phyloP scores from a whole-genome alignment of 2,797 vertebrate genomes.

The Alca torda region DNA sequence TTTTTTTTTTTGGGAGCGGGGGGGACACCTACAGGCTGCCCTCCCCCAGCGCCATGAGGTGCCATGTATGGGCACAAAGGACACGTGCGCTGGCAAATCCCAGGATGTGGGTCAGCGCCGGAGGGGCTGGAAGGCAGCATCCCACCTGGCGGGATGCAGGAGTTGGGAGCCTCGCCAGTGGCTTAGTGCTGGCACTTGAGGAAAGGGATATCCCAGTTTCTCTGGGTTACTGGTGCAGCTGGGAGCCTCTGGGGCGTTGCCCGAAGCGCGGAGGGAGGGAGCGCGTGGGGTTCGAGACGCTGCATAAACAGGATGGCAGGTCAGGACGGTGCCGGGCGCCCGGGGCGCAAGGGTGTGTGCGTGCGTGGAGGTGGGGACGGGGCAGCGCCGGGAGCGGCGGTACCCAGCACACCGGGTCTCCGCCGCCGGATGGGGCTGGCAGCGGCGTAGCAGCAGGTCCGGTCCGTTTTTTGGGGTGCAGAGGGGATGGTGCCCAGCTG shows the following conservation, averaged over 20 bases:
- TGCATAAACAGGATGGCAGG: not conserved
- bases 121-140: not conserved
- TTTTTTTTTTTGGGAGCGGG: accelerated
- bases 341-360: not conserved
- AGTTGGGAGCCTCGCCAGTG: not conserved
- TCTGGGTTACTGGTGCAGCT: not conserved
- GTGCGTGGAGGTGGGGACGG: not conserved
- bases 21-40: not conserved
- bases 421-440: accelerated
- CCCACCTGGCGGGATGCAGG: not conserved
- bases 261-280: not conserved
- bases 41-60: accelerated
- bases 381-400: accelerated
- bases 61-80: accelerated
- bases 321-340: not conserved
- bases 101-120: accelerated
- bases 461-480: not conserved
- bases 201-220: not conserved
- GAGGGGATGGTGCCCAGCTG: accelerated
- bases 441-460: accelerated
- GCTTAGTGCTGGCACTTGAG: not conserved
- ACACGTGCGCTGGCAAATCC: accelerated
- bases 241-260: not conserved
- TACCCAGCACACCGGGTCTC: accelerated
- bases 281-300: not conserved